Evolutionary conservation across 2,113 vertebrate genomes (phyloP).

Genomic region (Macaca nemestrina): DNA sequence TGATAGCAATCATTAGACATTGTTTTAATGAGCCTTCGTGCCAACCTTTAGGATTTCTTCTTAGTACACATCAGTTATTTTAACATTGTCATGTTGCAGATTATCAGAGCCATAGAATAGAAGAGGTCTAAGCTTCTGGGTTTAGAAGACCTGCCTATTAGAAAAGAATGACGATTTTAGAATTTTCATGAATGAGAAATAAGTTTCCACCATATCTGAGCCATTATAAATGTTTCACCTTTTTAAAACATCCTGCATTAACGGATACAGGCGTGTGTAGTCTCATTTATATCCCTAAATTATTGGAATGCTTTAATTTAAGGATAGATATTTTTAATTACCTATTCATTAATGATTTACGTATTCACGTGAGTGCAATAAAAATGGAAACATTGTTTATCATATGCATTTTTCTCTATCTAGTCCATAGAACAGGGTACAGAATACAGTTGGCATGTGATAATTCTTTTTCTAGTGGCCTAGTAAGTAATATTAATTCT

Average conservation of each 20-base stretch:
- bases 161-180: not conserved
- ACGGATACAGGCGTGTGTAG: rapidly evolving
- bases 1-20: not conserved
- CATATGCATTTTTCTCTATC: not conserved
- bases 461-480: not conserved
- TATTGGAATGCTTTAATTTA: not conserved
- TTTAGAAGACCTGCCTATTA: not conserved
- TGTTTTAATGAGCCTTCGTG: not conserved
- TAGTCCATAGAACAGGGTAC: not conserved
- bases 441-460: not conserved
- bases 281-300: not conserved
- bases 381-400: not conserved
- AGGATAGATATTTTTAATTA: not conserved
- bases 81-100: not conserved
- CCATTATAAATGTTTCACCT: not conserved
- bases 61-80: not conserved
- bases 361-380: not conserved
- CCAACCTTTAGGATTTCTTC: not conserved
- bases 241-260: not conserved
- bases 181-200: not conserved
- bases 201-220: not conserved
- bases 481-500: not conserved
- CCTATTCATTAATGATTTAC: not conserved
- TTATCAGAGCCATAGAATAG: not conserved
- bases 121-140: not conserved